Evolutionary conservation across 1,140 invertebrate genomes (phyloP).

Genomic region (Bombus difficillimus): DNA sequence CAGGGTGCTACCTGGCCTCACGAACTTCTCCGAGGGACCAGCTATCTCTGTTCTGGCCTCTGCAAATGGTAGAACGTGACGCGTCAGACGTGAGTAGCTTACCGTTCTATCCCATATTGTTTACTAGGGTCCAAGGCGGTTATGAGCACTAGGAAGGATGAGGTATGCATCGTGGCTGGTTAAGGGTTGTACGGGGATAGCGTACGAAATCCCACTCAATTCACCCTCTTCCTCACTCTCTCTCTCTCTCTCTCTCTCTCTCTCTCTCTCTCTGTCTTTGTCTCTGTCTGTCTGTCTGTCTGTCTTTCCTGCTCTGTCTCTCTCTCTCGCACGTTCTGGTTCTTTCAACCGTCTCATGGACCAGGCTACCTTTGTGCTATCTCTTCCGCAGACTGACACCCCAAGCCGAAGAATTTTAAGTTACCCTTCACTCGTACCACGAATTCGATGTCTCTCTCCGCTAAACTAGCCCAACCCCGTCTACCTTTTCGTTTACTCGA

Average conservation of each 20-base stretch:
- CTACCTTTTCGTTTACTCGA: conserved; percentile 20
- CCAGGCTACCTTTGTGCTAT: conserved; percentile 21
- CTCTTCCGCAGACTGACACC: background rate
- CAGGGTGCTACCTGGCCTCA: conserved; percentile 92
- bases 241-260: conserved; percentile 8
- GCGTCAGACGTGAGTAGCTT: conserved; percentile 64
- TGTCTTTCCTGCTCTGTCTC: background rate
- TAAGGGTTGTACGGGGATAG: conserved; percentile 33
- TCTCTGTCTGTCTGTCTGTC: background rate
- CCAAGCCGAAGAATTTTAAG: conserved; percentile 51
- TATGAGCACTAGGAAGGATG: conserved; percentile 27
- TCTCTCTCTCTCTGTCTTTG: conserved; percentile 8
- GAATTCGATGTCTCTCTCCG: background rate
- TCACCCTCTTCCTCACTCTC: conserved; percentile 8
- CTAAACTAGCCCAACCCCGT: background rate
- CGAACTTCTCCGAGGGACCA: conserved; percentile 92
- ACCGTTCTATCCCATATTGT: conserved; percentile 55
- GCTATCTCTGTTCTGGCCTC: conserved; percentile 93
- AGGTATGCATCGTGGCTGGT: conserved; percentile 45
- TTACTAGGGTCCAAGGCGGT: conserved; percentile 51
- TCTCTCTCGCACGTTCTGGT: background rate
- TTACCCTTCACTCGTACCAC: background rate
- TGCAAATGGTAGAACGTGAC: conserved; percentile 79
- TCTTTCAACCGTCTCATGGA: background rate
- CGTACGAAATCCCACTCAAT: conserved; percentile 7